Conservation (phyloP, 2,888 invertebrate species). For the Nymphalis polychloros region DNA sequence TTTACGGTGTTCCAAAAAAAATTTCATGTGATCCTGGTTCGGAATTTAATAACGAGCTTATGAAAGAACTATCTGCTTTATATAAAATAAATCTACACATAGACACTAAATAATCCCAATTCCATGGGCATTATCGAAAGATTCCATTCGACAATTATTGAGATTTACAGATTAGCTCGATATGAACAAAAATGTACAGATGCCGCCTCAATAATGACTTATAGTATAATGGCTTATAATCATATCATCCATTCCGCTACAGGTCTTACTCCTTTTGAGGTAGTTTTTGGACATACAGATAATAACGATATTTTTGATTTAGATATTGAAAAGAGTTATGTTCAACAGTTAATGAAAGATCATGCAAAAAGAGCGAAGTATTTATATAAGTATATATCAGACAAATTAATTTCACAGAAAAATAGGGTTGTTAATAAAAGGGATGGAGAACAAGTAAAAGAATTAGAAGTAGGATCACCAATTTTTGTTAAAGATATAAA, state of each 20-base stretch:
- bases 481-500: too few species aligned
- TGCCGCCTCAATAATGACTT: neutral
- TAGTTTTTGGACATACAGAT: too few species aligned
- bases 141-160: slow-evolving; percentile 23
- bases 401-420: neutral
- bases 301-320: too few species aligned
- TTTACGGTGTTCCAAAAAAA: slow-evolving; percentile 38
- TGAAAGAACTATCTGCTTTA: slow-evolving; percentile 34
- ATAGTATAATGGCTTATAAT: slow-evolving; percentile 1
- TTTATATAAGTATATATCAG: neutral
- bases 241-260: too few species aligned
- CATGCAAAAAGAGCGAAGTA: too few species aligned
- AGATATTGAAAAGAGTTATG: too few species aligned
- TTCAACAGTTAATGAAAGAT: too few species aligned
- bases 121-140: slow-evolving; percentile 42
- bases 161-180: neutral
- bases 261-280: too few species aligned
- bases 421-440: neutral
- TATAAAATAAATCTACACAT: slow-evolving; percentile 42
- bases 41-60: slow-evolving; percentile 35
- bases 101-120: slow-evolving; percentile 40
- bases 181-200: neutral
- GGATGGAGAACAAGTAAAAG: neutral
- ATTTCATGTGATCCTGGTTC: slow-evolving; percentile 18
- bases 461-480: too few species aligned